These are phyloP conservation scores for Pipa parva DNA, from an alignment of 2,113 vertebrate species.

Conservation along the genomic window DNA sequence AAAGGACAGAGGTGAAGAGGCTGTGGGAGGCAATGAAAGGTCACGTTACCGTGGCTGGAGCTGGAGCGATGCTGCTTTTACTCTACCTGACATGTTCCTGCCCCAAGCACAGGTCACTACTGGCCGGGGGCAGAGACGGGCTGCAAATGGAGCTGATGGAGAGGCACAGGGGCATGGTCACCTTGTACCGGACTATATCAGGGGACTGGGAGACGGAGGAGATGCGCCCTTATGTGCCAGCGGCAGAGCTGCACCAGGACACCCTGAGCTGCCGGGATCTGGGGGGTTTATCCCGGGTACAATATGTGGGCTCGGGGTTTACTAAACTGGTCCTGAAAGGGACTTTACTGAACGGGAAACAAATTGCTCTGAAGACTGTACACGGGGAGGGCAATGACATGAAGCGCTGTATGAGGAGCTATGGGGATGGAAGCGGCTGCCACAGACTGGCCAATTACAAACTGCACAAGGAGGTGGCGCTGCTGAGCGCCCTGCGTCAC, in stretches of 20 bases:
- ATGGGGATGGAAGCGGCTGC: slow-evolving; percentile 60
- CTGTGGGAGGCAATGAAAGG: slow-evolving; percentile 22
- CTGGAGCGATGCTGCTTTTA: not conserved
- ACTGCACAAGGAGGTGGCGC: slow-evolving; percentile 73
- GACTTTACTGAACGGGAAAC: slow-evolving; percentile 50
- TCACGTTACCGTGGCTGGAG: slow-evolving; percentile 1
- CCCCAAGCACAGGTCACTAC: not conserved
- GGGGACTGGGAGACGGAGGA: not conserved
- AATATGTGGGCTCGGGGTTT: slow-evolving; percentile 67
- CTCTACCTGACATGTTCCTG: not conserved
- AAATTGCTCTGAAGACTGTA: slow-evolving; percentile 67
- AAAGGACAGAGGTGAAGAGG: slow-evolving; percentile 29
- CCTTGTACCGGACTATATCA: not conserved
- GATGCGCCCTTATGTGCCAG: not conserved
- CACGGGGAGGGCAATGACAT: slow-evolving; percentile 76
- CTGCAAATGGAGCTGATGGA: not conserved
- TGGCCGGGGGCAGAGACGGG: not conserved
- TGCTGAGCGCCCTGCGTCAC: slow-evolving; percentile 70
- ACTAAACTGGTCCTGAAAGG: slow-evolving; percentile 66
- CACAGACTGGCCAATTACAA: slow-evolving; percentile 74
- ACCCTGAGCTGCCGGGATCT: slow-evolving; percentile 63
- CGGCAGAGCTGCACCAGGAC: slow-evolving; percentile 1
- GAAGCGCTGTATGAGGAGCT: slow-evolving; percentile 69
- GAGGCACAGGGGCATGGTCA: slow-evolving; percentile 2
- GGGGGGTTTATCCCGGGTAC: slow-evolving; percentile 51